These are phyloP conservation scores for Aradus depressus DNA, from an alignment of 2,888 invertebrate genomes.

Conservation along the genomic window DNA sequence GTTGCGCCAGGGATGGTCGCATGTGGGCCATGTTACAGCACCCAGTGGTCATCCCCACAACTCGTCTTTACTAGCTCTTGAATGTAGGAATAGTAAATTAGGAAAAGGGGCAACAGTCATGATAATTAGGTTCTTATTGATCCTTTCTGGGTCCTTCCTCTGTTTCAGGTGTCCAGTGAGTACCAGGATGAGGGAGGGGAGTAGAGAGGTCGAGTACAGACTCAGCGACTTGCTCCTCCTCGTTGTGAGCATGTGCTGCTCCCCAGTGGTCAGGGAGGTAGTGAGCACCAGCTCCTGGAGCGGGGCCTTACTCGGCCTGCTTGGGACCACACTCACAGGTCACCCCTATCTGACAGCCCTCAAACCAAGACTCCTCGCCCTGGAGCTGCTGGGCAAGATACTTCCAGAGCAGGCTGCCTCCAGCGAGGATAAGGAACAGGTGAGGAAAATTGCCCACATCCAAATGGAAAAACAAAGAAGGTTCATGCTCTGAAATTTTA, in stretches of 20 bases:
- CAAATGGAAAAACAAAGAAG: too few species aligned
- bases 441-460: too few species aligned
- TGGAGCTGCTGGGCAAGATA: conserved; percentile 23
- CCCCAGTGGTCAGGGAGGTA: conserved; percentile 22
- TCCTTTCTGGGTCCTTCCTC: neutral
- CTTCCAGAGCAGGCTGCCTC: conserved; percentile 22
- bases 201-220: conserved; percentile 22
- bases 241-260: conserved; percentile 25
- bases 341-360: conserved; percentile 22
- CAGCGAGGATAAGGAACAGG: conserved; percentile 24
- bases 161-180: conserved; percentile 13
- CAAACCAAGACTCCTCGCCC: conserved; percentile 21
- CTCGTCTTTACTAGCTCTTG: too few species aligned
- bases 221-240: conserved; percentile 23
- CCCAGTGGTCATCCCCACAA: too few species aligned
- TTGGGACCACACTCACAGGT: conserved; percentile 21
- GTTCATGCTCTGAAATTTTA: too few species aligned
- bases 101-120: too few species aligned
- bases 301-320: conserved; percentile 23
- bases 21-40: too few species aligned
- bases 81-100: too few species aligned
- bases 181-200: too few species aligned
- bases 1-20: too few species aligned
- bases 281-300: conserved; percentile 26
- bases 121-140: neutral